Conservation (phyloP, 2,113 vertebrate species). For the Speoplatyrhinus poulsoni region DNA sequence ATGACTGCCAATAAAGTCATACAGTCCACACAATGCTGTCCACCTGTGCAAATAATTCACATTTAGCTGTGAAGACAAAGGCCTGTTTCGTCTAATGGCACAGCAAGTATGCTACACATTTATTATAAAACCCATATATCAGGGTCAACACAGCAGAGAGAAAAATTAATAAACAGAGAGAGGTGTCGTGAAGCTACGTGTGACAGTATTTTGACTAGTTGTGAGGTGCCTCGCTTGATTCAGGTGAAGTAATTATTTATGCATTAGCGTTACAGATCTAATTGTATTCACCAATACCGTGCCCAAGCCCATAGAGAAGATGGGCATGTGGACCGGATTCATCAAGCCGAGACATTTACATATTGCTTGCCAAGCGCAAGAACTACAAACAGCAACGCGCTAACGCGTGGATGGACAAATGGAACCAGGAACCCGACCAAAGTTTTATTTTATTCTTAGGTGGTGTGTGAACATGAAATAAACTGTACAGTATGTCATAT, state of each 20-base stretch:
- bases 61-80: background rate
- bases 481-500: background rate
- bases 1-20: background rate
- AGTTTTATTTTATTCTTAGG: conserved; percentile 2
- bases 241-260: conserved; percentile 66
- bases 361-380: conserved; percentile 26
- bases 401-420: conserved; percentile 1
- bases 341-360: conserved; percentile 42
- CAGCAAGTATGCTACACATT: background rate
- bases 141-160: conserved; percentile 10
- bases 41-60: background rate
- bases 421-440: conserved; percentile 20
- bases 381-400: background rate
- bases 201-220: conserved; percentile 47
- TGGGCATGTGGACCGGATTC: conserved; percentile 48
- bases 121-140: conserved; percentile 8
- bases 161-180: conserved; percentile 13
- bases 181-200: conserved; percentile 15
- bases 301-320: conserved; percentile 35
- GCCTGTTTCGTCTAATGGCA: conserved; percentile 1
- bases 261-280: conserved; percentile 69
- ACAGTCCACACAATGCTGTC: background rate
- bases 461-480: background rate
- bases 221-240: conserved; percentile 33
- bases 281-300: conserved; percentile 64